These are phyloP conservation scores for Glaucomys volans DNA, from an alignment of 2,113 vertebrate genomes.

Conservation along the genomic window DNA sequence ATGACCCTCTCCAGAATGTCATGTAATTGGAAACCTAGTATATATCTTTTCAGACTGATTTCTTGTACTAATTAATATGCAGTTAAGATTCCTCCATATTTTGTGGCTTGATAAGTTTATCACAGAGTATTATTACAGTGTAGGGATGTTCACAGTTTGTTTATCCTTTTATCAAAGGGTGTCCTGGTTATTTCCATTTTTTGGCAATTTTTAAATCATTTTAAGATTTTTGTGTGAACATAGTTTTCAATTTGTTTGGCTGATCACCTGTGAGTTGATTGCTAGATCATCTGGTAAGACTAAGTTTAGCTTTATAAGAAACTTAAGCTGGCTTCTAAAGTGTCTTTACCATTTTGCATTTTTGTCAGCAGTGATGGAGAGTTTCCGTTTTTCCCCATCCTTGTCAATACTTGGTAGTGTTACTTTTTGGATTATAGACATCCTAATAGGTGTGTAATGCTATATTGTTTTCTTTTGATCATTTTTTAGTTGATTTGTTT, in stretches of 20 bases:
- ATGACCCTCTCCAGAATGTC: not conserved
- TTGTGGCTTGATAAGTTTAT: not conserved
- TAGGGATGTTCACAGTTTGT: not conserved
- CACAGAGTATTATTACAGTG: not conserved
- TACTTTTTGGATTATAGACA: not conserved
- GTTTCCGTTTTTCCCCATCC: not conserved
- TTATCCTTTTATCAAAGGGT: not conserved
- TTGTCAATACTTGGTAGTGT: too few relatives aligned
- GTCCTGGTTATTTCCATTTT: conserved; percentile 14
- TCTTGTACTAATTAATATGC: conserved; percentile 5
- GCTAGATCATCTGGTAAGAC: not conserved
- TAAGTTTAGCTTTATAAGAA: conserved; percentile 22
- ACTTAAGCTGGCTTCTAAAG: conserved; percentile 24
- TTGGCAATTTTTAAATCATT: not conserved
- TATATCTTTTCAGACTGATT: conserved; percentile 1
- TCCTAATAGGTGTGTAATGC: too few relatives aligned
- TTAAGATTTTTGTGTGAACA: not conserved
- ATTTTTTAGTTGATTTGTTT: not conserved
- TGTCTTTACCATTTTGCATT: not conserved
- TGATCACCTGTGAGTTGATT: not conserved
- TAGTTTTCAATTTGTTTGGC: not conserved
- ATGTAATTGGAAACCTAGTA: not conserved
- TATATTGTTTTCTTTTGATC: not conserved
- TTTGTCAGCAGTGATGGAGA: not conserved
- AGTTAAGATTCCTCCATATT: not conserved